Conservation (phyloP, 2,113 vertebrate genomes). For the Mastomys coucha region DNA sequence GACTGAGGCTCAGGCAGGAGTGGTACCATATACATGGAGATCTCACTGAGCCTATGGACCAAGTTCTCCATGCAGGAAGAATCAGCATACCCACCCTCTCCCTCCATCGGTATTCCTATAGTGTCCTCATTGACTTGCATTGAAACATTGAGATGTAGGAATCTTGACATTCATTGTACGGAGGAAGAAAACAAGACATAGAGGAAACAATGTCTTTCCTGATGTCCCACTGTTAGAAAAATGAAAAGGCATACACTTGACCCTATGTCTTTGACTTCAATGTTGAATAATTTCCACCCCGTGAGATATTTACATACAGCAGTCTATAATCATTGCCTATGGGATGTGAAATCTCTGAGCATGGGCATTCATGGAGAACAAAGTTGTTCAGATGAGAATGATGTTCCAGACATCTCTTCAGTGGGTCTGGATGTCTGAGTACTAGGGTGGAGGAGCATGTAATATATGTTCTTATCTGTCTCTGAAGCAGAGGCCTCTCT, state of each 20-base stretch:
- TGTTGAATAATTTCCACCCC: neutral
- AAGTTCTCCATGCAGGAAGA: neutral
- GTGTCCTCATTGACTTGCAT: neutral
- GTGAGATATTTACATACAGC: neutral
- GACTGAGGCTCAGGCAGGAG: too few relatives aligned
- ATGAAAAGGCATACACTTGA: neutral
- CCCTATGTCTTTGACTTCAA: neutral
- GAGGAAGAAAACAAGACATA: neutral
- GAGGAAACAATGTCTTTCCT: neutral
- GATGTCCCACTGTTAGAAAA: neutral
- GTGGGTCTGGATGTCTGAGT: neutral
- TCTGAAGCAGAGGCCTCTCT: neutral
- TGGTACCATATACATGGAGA: neutral
- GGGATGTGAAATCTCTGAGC: neutral
- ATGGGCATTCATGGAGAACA: neutral
- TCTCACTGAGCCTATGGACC: neutral
- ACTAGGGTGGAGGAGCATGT: neutral
- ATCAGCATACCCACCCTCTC: neutral
- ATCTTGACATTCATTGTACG: neutral
- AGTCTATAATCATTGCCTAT: neutral
- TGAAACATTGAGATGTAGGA: neutral
- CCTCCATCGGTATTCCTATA: neutral
- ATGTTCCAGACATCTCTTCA: neutral
- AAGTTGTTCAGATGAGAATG: neutral
- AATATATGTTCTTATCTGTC: neutral